Percentiles rank a stretch among this genome's conserved stretches.
phyloP scores from a whole-genome alignment of 2,888 invertebrate genomes.

The Chymomyza procnemis region DNA sequence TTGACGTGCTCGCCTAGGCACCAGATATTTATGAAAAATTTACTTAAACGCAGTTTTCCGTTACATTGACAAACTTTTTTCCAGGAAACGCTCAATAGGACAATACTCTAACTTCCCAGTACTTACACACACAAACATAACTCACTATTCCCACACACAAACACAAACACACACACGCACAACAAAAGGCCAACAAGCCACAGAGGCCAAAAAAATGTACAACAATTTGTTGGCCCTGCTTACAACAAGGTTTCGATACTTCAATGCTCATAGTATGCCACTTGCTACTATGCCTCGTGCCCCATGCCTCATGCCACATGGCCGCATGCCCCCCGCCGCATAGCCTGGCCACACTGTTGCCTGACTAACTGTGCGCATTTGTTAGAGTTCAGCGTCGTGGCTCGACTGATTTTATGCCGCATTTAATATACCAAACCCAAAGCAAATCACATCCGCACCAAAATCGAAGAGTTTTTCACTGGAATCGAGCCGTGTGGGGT shows the following conservation, averaged over 20 bases:
- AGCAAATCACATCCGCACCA: constrained; percentile 67
- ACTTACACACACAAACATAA: not conserved
- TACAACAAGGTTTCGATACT: not conserved
- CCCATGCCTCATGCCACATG: too few species aligned
- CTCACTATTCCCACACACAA: constrained; percentile 14
- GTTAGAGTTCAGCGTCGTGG: constrained; percentile 61
- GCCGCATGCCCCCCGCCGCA: too few species aligned
- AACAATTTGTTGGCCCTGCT: constrained; percentile 57
- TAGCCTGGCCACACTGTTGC: not conserved
- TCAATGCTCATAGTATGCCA: not conserved
- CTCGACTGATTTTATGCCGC: constrained; percentile 66
- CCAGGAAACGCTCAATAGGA: constrained; percentile 48
- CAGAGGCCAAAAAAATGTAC: constrained; percentile 28
- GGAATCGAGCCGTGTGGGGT: not conserved
- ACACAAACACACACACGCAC: constrained; percentile 2
- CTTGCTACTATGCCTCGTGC: not conserved
- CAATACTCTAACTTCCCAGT: constrained; percentile 21
- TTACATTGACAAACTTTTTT: constrained; percentile 69
- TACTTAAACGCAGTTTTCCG: constrained; percentile 73
- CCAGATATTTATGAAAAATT: constrained; percentile 58
- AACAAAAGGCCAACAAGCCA: constrained; percentile 44
- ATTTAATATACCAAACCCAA: constrained; percentile 71
- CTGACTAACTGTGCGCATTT: constrained; percentile 63
- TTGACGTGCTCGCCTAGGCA: not conserved
- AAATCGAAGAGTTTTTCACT: constrained; percentile 54